Base-by-base conservation (phyloP, 1,140 invertebrate species). In the Ceratosolen fusciceps region DNA sequence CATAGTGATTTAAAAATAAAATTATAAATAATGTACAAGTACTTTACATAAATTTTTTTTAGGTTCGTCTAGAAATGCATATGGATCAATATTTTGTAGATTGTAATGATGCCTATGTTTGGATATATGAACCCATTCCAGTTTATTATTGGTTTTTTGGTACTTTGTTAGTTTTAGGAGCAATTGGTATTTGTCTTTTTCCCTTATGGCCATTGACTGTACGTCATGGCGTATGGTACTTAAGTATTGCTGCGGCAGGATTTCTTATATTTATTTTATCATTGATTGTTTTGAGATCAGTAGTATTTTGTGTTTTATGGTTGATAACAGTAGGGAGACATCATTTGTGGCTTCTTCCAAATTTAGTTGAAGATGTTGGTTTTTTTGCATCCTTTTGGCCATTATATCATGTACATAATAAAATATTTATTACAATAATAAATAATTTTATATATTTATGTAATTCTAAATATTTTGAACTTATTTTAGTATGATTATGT, bases 341-440 rank as follows among this genome's bases (percentile, higher is more conserved):
- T 90, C 97, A 99, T 87, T 93, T 99, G 72, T 99, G 98, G 98
- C 92, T 99, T 71, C 92, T 99, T 79, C 98, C 98, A 0, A 99
- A 99, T 92, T 92, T 99, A 29, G 98, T 98, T 2, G 98, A 99
- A 90, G 98, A 99, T 91, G 98, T 99, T 65, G 98, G 98, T 49
- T 98, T 99, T 92, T 96, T 99, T 78, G 98, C 98, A 56, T 99
- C 98, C 1, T 99, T 99, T 91, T 97, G 96, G 95, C 98, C 98
- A 37, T 91, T 99, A 2, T 99, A 99, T 92, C 95, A 96, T 89
- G 96, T 96, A 89, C 89, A 85, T 87, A 70, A 73, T 49, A 62
- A 68, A 24, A 68, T 47, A 16, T 49, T 52, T 21, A 71, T 21
- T 71, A 52, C 52, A 71, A 71, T 29, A 49, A 31, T 49, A 49